Percentiles rank a stretch among this genome's conserved stretches.
Conservation (phyloP, 2,113 vertebrate species). For the Chaenocephalus aceratus region DNA sequence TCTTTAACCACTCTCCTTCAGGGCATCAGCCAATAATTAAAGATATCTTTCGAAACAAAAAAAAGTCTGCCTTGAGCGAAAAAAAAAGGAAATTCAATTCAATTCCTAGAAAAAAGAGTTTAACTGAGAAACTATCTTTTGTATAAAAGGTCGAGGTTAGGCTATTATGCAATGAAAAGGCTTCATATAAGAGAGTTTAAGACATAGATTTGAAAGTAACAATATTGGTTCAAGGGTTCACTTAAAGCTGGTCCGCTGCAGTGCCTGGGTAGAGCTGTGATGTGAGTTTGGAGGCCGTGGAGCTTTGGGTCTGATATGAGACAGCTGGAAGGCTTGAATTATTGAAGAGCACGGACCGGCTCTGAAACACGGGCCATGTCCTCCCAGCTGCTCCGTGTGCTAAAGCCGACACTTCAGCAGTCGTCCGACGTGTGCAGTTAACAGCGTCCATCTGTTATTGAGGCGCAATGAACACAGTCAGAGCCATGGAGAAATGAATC, state of each 20-base stretch:
- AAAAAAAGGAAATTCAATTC: conserved; percentile 38
- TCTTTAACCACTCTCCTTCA: conserved; percentile 94
- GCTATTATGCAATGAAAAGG: neutral
- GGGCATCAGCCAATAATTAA: conserved; percentile 96
- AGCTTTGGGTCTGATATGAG: conserved; percentile 73
- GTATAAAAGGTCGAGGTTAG: conserved; percentile 43
- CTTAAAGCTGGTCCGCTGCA: conserved; percentile 39
- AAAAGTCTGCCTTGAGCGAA: conserved; percentile 51
- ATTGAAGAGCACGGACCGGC: conserved; percentile 76
- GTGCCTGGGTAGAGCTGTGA: conserved; percentile 40
- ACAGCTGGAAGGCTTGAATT: conserved; percentile 82
- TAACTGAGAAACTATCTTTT: conserved; percentile 32
- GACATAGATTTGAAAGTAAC: conserved; percentile 42
- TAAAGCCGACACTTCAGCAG: conserved; percentile 76
- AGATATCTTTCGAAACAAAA: conserved; percentile 90
- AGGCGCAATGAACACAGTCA: conserved; percentile 75
- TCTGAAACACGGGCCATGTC: conserved; percentile 75
- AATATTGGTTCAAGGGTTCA: conserved; percentile 39
- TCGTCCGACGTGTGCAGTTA: conserved; percentile 78
- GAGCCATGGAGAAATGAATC: conserved; percentile 70
- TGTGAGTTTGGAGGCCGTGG: conserved; percentile 57
- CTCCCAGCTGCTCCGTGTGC: conserved; percentile 77
- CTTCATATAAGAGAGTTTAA: conserved; percentile 10
- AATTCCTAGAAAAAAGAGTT: conserved; percentile 49
- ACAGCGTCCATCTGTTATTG: conserved; percentile 80